These are phyloP conservation scores for Drepana arcuata DNA, from an alignment of 1,140 invertebrate genomes.

Conservation along the genomic window DNA sequence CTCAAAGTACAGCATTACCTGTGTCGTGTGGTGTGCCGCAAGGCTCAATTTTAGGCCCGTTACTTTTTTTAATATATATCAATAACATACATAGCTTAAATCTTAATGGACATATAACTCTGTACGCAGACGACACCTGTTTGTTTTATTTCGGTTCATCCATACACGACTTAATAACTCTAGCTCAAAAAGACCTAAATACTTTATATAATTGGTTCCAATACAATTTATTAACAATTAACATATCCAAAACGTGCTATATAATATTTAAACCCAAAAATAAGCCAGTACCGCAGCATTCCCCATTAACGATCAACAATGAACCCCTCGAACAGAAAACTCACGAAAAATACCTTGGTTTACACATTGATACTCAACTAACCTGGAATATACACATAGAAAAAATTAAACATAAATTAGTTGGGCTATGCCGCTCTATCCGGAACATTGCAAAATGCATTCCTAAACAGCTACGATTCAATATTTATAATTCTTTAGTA, in stretches of 20 bases:
- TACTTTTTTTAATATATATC: constrained; percentile 6
- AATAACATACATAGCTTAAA: background rate
- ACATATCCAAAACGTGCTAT: constrained; percentile 11
- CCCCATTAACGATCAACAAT: too few relatives aligned
- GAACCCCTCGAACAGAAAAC: too few relatives aligned
- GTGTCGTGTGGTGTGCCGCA: background rate
- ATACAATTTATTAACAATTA: constrained; percentile 9
- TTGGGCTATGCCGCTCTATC: constrained; percentile 2
- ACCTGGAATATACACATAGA: constrained; percentile 14
- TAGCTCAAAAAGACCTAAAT: constrained; percentile 4
- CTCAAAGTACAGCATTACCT: background rate
- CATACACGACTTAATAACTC: constrained; percentile 1
- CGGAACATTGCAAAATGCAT: constrained; percentile 10
- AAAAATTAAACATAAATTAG: constrained; percentile 7
- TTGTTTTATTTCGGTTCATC: constrained; percentile 14
- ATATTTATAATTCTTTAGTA: constrained; percentile 14
- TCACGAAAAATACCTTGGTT: constrained; percentile 14
- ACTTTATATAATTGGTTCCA: constrained; percentile 4
- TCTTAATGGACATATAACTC: constrained; percentile 4
- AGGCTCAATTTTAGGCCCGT: background rate
- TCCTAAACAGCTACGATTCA: constrained; percentile 6
- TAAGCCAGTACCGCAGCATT: constrained; percentile 6
- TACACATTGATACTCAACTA: constrained; percentile 12
- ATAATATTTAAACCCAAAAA: constrained; percentile 16
- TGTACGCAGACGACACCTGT: constrained; percentile 22